Conservation (phyloP, 23 tunicate genomes). For the Clavelina lepadiformis region DNA sequence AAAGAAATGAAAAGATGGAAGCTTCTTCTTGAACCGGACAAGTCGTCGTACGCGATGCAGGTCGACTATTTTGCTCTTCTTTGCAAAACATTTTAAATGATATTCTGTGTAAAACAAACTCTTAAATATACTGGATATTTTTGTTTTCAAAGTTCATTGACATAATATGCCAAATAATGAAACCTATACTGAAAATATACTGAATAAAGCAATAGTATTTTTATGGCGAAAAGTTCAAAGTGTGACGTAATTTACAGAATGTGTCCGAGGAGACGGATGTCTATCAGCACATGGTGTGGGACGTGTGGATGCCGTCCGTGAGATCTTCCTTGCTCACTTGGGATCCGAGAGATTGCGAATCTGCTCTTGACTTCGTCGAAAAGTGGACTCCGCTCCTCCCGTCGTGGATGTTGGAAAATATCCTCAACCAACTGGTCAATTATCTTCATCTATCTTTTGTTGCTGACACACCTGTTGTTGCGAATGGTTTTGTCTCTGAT, state of each 20-base stretch:
- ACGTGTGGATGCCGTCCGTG: constrained; percentile 89
- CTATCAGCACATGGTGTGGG: constrained; percentile 83
- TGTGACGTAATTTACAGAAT: constrained; percentile 25
- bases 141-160: too few relatives aligned
- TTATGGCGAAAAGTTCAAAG: too few relatives aligned
- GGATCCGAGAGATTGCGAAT: constrained; percentile 83
- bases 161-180: too few relatives aligned
- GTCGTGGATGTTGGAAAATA: constrained; percentile 71
- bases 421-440: constrained; percentile 70
- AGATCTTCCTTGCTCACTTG: constrained; percentile 62
- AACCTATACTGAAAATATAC: too few relatives aligned
- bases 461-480: not conserved
- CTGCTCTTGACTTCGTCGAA: constrained; percentile 70
- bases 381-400: constrained; percentile 82
- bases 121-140: too few relatives aligned
- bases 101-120: too few relatives aligned
- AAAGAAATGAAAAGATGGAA: constrained; percentile 87
- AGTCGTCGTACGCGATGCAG: constrained; percentile 54
- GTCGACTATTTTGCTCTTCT: constrained; percentile 11
- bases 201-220: too few relatives aligned
- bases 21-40: constrained; percentile 61
- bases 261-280: constrained; percentile 62
- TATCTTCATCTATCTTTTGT: not conserved
- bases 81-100: too few relatives aligned
- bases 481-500: not conserved